phyloP scores from a whole-genome alignment of 2,113 vertebrate species.

The Falcunculus frontatus region DNA sequence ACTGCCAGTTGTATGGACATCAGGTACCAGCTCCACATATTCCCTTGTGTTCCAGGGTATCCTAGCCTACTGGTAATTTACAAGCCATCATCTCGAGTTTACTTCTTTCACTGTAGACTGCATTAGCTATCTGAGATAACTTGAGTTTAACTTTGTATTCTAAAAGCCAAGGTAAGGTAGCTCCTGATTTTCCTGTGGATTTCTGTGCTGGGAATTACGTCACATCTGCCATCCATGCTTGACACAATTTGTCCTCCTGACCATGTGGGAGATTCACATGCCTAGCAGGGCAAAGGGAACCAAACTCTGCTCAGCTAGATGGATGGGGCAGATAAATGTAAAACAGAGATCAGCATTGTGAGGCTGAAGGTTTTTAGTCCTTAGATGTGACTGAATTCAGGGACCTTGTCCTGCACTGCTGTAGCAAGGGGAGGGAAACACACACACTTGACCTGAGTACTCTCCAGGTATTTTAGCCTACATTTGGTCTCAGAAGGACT shows the following conservation, averaged over 20 bases:
- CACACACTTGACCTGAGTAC: not conserved
- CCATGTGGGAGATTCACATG: not conserved
- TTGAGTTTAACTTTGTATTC: not conserved
- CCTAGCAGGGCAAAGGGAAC: not conserved
- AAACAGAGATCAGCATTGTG: not conserved
- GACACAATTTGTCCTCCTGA: not conserved
- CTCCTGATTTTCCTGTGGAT: not conserved
- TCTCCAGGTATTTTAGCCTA: not conserved
- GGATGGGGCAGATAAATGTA: not conserved
- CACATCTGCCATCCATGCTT: not conserved
- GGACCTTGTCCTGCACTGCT: not conserved
- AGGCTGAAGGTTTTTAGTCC: not conserved
- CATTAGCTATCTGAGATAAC: not conserved
- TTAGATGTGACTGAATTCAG: not conserved
- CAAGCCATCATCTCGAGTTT: not conserved
- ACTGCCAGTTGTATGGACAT: conserved; percentile 58
- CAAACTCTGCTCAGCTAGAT: not conserved
- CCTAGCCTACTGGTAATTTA: not conserved
- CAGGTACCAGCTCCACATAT: conserved; percentile 56
- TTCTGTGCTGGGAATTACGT: not conserved
- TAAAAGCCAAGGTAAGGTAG: not conserved
- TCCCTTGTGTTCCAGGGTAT: not conserved
- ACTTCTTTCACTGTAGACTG: not conserved
- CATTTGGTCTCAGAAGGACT: not conserved
- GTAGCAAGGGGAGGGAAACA: not conserved